A percentile compares a stretch with the other conserved stretches of the same genome.
Conservation (phyloP, 2,113 vertebrate genomes). For the Malurus melanocephalus region DNA sequence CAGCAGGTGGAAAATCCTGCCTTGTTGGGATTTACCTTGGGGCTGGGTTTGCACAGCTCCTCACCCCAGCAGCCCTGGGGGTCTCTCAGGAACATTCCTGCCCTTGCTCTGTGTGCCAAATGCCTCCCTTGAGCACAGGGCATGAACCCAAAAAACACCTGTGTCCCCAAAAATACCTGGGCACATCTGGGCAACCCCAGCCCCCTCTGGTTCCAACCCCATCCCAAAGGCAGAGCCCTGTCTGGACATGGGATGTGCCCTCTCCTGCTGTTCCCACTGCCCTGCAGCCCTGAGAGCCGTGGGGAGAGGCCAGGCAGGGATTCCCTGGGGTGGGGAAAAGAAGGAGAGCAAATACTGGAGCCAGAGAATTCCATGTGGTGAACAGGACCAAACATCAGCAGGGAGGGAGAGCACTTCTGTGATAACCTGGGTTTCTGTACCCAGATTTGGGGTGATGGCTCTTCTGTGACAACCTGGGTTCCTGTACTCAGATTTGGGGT, state of each 20-base stretch:
- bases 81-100: accelerated
- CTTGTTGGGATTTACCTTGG: too few relatives aligned
- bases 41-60: neutral
- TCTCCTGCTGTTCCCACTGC: neutral
- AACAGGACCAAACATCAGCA: neutral
- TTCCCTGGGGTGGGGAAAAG: neutral
- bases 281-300: neutral
- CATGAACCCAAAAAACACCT: neutral
- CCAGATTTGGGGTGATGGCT: neutral
- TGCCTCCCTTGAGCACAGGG: neutral
- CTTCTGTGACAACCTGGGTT: too few relatives aligned
- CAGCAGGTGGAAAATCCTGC: neutral
- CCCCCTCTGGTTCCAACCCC: neutral
- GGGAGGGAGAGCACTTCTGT: neutral
- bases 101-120: neutral
- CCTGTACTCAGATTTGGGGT: too few relatives aligned
- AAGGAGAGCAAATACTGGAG: neutral
- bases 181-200: neutral
- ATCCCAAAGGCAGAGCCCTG: accelerated
- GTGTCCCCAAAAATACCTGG: neutral
- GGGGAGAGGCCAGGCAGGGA: neutral
- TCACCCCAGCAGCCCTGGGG: neutral
- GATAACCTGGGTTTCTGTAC: neutral
- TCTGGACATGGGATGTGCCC: accelerated
- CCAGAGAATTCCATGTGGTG: neutral